phyloP scores from a whole-genome alignment of 2,113 vertebrate species.

The Forbesichthys papilliferus region DNA sequence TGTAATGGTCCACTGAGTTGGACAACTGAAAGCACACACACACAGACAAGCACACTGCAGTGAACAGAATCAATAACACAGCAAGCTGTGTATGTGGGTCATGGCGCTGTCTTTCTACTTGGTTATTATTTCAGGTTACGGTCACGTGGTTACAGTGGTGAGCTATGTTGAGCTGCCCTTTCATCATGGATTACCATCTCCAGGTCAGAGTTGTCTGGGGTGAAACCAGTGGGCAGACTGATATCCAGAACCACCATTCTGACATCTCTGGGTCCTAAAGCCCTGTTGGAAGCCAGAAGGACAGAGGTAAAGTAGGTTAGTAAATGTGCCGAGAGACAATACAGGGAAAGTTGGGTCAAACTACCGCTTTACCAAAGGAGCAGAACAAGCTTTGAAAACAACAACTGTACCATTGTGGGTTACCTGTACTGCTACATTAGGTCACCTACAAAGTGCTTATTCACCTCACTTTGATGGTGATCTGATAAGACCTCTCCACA shows the following conservation, averaged over 20 bases:
- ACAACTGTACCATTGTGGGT: no score
- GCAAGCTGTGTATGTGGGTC: no score
- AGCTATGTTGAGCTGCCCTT: not conserved
- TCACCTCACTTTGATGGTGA: conserved; percentile 73
- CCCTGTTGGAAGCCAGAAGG: conserved; percentile 41
- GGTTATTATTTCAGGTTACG: no score
- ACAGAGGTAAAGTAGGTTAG: not conserved
- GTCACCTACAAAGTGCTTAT: not conserved
- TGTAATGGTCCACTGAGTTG: conserved; percentile 77
- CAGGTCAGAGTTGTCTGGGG: conserved; percentile 73
- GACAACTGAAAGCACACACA: conserved; percentile 67
- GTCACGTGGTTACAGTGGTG: no score
- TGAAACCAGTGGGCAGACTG: conserved; percentile 76
- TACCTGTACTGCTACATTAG: no score
- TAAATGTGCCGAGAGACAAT: no score
- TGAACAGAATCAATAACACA: not conserved
- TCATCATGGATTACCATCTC: conserved; percentile 62
- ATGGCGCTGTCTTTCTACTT: no score
- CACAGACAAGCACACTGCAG: not conserved
- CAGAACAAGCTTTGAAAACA: not conserved
- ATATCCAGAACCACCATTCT: conserved; percentile 77
- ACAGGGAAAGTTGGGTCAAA: no score
- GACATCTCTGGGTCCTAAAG: conserved; percentile 64
- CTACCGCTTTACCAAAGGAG: no score
- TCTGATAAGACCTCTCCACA: conserved; percentile 63